Evolutionary conservation across 2,888 invertebrate species (phyloP).

Genomic region (Ochropacha duplaris): DNA sequence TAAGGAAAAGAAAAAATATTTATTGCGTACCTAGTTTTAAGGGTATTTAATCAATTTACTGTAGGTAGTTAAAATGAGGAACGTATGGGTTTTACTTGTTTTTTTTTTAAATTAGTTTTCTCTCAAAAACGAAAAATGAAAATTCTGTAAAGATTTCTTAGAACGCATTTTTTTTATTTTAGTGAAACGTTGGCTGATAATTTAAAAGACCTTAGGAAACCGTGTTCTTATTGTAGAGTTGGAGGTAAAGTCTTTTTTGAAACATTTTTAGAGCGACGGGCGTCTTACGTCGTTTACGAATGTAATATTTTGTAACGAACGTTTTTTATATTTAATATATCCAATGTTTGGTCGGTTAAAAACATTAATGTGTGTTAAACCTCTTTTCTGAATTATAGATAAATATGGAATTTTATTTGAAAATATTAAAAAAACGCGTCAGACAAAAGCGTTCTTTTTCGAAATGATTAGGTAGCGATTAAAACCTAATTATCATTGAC

Average conservation of each 20-base stretch:
- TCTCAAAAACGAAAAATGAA: neutral
- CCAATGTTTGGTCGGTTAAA: constrained; percentile 42
- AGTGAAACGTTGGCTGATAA: constrained; percentile 2
- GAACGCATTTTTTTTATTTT: neutral
- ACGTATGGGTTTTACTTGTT: constrained; percentile 19
- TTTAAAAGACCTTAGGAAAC: constrained; percentile 29
- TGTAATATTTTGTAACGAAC: constrained; percentile 75
- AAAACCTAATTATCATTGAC: too few relatives aligned
- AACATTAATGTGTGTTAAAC: too few relatives aligned
- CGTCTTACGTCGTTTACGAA: constrained; percentile 44
- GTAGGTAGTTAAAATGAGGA: constrained; percentile 58
- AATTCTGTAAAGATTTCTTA: neutral
- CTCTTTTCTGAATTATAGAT: too few relatives aligned
- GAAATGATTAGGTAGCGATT: too few relatives aligned
- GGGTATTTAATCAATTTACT: constrained; percentile 74
- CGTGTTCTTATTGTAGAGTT: constrained; percentile 43
- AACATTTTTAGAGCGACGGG: constrained; percentile 59
- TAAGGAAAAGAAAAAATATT: constrained; percentile 80
- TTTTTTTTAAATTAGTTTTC: constrained; percentile 22
- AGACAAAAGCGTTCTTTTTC: neutral
- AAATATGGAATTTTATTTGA: too few relatives aligned
- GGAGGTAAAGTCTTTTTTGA: constrained; percentile 70
- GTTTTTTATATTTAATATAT: constrained; percentile 78
- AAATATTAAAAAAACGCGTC: too few relatives aligned
- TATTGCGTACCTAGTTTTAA: constrained; percentile 67